These are phyloP conservation scores for Equus przewalskii DNA, from an alignment of 2,113 vertebrate genomes.

Conservation along the genomic window DNA sequence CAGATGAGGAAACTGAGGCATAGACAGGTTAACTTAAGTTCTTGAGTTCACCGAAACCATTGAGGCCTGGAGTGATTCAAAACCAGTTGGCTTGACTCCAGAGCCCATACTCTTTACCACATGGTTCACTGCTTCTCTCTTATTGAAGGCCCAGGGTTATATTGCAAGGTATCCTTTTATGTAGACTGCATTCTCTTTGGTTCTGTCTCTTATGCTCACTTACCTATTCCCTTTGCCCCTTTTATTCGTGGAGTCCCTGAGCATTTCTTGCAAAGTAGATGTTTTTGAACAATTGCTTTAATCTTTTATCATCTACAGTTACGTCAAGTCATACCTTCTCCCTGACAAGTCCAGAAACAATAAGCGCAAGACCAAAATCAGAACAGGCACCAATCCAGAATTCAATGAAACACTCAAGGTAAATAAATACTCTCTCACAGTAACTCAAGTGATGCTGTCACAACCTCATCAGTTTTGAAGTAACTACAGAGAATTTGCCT, in stretches of 20 bases:
- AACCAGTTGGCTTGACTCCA: background rate
- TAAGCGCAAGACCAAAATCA: constrained; percentile 98
- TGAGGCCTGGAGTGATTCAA: background rate
- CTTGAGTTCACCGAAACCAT: constrained; percentile 12
- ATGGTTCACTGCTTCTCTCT: background rate
- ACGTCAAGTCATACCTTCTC: constrained; percentile 98
- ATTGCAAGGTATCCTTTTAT: background rate
- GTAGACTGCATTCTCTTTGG: background rate
- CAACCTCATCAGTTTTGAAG: constrained; percentile 5
- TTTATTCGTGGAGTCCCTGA: constrained; percentile 19
- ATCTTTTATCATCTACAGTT: constrained; percentile 87
- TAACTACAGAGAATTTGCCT: background rate
- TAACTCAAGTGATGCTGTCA: background rate
- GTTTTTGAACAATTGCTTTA: constrained; percentile 45
- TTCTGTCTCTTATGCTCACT: background rate
- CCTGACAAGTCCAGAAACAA: constrained; percentile 98
- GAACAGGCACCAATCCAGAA: constrained; percentile 94
- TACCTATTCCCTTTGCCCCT: background rate
- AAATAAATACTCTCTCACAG: constrained; percentile 77
- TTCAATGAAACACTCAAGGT: constrained; percentile 97
- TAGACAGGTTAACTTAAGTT: background rate
- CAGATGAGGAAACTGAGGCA: background rate
- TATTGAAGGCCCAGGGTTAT: background rate
- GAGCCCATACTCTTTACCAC: background rate
- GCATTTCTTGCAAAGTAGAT: constrained; percentile 7